These are phyloP conservation scores for Lethenteron camtschaticum DNA, from an alignment of 2,113 vertebrate species.

Conservation along the genomic window DNA sequence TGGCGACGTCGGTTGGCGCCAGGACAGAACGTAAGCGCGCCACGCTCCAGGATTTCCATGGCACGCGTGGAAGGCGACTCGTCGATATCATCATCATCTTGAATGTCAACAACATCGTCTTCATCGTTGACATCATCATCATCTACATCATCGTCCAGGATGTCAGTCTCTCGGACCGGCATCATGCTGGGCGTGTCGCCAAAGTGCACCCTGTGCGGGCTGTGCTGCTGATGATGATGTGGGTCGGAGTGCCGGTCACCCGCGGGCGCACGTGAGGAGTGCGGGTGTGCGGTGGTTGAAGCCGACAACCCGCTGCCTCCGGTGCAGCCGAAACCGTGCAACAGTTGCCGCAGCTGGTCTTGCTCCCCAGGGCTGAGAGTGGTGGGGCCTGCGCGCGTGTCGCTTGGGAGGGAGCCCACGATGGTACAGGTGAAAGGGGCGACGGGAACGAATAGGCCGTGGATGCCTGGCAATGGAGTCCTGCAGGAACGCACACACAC, in stretches of 20 bases:
- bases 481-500: too few relatives aligned
- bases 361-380: slow-evolving; percentile 69
- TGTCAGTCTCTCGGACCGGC: slow-evolving; percentile 74
- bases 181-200: slow-evolving; percentile 14
- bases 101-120: not conserved
- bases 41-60: slow-evolving; percentile 1
- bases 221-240: slow-evolving; percentile 44
- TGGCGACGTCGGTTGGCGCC: not conserved
- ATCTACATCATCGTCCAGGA: slow-evolving; percentile 63
- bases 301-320: slow-evolving; percentile 19
- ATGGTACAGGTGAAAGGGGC: too few relatives aligned
- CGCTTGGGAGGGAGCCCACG: too few relatives aligned
- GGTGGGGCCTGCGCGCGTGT: slow-evolving; percentile 9
- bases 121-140: not conserved
- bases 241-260: slow-evolving; percentile 27
- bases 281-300: slow-evolving; percentile 32
- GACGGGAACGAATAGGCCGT: too few relatives aligned
- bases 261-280: slow-evolving; percentile 15
- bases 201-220: slow-evolving; percentile 74
- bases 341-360: slow-evolving; percentile 61
- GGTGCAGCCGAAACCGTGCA: slow-evolving; percentile 45
- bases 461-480: too few relatives aligned
- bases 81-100: slow-evolving; percentile 4
- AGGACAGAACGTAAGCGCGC: not conserved
- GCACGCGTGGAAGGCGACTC: not conserved